Percentiles rank a stretch among this genome's conserved stretches.
phyloP scores from a whole-genome alignment of 2,797 vertebrate genomes.

The Bovichtus diacanthus region DNA sequence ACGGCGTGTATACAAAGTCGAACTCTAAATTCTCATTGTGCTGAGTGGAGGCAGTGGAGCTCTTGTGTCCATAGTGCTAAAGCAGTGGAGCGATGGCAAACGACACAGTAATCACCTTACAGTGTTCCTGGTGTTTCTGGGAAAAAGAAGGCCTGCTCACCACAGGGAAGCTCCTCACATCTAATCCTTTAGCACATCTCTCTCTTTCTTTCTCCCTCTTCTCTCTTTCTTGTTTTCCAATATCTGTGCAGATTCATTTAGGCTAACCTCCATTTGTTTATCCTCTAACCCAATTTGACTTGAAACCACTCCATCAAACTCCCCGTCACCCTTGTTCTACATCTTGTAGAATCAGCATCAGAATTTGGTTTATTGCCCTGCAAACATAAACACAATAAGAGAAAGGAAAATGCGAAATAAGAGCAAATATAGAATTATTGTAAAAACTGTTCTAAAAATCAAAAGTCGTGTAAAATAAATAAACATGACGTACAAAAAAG shows the following conservation, averaged over 20 bases:
- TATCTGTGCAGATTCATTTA: slow-evolving; percentile 42
- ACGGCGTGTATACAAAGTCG: slow-evolving; percentile 32
- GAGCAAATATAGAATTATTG: too few species aligned
- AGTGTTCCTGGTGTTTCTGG: slow-evolving; percentile 84
- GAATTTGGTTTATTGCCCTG: too few species aligned
- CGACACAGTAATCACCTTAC: slow-evolving; percentile 89
- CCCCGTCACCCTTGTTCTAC: too few species aligned
- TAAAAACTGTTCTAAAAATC: too few species aligned
- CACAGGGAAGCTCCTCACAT: slow-evolving; percentile 76
- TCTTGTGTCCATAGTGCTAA: slow-evolving; percentile 82
- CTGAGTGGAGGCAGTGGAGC: slow-evolving; percentile 67
- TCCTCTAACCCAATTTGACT: slow-evolving; percentile 8
- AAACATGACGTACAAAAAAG: too few species aligned
- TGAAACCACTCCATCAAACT: background rate
- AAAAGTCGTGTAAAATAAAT: too few species aligned
- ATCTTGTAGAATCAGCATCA: too few species aligned
- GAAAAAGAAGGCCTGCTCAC: slow-evolving; percentile 78
- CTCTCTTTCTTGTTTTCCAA: slow-evolving; percentile 22
- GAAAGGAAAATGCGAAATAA: too few species aligned
- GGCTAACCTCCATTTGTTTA: slow-evolving; percentile 29
- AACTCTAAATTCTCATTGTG: slow-evolving; percentile 68
- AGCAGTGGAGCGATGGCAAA: slow-evolving; percentile 86
- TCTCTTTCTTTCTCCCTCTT: slow-evolving; percentile 34
- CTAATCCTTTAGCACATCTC: slow-evolving; percentile 80
- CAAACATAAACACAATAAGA: too few species aligned